Base-by-base conservation (phyloP, 2,888 invertebrate species). In the Euphydryas editha region DNA sequence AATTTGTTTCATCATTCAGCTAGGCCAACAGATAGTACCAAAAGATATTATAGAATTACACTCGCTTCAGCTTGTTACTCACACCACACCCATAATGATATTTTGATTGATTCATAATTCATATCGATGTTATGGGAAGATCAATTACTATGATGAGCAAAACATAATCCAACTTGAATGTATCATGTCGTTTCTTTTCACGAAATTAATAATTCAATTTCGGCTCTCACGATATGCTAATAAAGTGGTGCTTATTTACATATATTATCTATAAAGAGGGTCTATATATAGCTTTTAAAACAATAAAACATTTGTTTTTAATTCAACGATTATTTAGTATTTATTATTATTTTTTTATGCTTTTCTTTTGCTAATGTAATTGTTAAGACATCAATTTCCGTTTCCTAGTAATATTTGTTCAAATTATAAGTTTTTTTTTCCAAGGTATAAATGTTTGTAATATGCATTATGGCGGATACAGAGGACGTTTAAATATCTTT, bases 91-190 rank as follows among this genome's bases (percentile, higher is more conserved):
- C 63, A 71, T 81, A 85, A 86, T 79, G 81, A 82, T 85, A 82
- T 82, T 86, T 84, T 87, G 88, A 88, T 88, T 81, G 83, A 84
- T 83, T 80, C 82, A 81, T 84, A 81, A 83, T 82, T 83, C 81
- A 83, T 84, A 81, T 78, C 78, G 79, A 80, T 77, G 79, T 60
- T 77, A 81, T 75, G 79, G 79, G 80, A 81, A 85, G 84, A 85
- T 84, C 81, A 82, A 85, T 85, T 86, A 86, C 76, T 75, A 69
- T 81, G 80, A 85, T 83, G 79, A 79, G 78, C 74, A 76, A 79
- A 79, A 79, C 76, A 77, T 74, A 71, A 76, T 76, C 76, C 65
- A 72, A 74, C 72, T 68, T 58, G 67, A 63, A 74, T 72, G 61
- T 72, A 76, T 71, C 75, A 70, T 74, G 76, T 76, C 73, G 72